Conservation (phyloP, 2,113 vertebrate species). For the Elephantulus edwardii region DNA sequence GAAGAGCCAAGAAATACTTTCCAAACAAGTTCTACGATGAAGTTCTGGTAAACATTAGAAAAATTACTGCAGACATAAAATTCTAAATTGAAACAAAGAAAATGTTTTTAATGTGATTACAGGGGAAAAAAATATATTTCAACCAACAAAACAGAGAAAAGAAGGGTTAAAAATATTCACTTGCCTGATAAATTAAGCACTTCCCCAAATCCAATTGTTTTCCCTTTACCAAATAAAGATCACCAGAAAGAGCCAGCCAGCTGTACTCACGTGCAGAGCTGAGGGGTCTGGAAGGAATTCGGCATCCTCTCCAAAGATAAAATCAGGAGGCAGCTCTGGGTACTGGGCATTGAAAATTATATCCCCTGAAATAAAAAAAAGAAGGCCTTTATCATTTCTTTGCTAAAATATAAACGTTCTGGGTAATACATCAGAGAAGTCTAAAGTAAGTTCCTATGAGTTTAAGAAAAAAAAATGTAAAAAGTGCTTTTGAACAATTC, state of each 20-base stretch:
- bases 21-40: conserved; percentile 42
- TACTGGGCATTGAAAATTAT: conserved; percentile 98
- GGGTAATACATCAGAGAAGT: conserved; percentile 1
- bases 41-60: conserved; percentile 49
- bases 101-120: conserved; percentile 62
- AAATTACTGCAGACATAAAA: conserved; percentile 55
- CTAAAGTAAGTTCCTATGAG: background rate
- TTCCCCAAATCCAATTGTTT: conserved; percentile 46
- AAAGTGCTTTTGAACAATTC: conserved; percentile 54
- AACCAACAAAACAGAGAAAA: background rate
- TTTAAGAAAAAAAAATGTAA: conserved; percentile 11
- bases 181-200: conserved; percentile 60
- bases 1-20: conserved; percentile 43
- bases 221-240: conserved; percentile 44
- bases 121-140: conserved; percentile 52
- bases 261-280: conserved; percentile 91
- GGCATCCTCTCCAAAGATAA: conserved; percentile 98
- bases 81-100: conserved; percentile 52
- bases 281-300: conserved; percentile 97
- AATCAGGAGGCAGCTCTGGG: conserved; percentile 97
- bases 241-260: background rate
- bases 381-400: conserved; percentile 47
- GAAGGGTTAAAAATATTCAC: background rate
- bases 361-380: conserved; percentile 90
- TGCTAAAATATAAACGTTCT: conserved; percentile 15